These are phyloP conservation scores for Exaiptasia diaphana DNA, from an alignment of 64 coral and sea anemone genomes.

Conservation along the genomic window DNA sequence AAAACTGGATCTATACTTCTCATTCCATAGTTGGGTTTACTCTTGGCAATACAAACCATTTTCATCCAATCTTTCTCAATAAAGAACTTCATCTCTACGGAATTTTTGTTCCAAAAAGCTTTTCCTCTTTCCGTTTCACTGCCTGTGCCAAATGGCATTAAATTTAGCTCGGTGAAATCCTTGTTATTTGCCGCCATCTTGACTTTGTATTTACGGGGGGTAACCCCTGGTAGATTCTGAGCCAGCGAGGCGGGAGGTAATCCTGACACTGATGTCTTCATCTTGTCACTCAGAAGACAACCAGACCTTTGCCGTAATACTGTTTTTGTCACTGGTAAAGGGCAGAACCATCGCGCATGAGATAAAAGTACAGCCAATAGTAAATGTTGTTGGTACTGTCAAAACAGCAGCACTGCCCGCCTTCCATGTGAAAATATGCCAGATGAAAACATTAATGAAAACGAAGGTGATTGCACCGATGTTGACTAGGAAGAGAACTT, in stretches of 20 bases:
- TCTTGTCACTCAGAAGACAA: too few relatives aligned
- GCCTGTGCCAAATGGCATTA: background rate
- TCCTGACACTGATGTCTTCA: too few relatives aligned
- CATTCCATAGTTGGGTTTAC: slow-evolving; percentile 46
- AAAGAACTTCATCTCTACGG: slow-evolving; percentile 32
- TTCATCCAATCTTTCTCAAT: slow-evolving; percentile 10
- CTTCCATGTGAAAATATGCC: too few relatives aligned
- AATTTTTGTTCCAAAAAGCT: slow-evolving; percentile 13
- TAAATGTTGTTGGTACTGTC: too few relatives aligned
- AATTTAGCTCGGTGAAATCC: slow-evolving; percentile 8
- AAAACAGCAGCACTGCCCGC: too few relatives aligned
- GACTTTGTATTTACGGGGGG: background rate
- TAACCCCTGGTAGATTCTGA: slow-evolving; percentile 8
- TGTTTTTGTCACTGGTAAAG: too few relatives aligned
- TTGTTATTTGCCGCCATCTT: slow-evolving; percentile 50
- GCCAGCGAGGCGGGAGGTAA: slow-evolving; percentile 31
- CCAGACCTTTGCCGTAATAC: too few relatives aligned
- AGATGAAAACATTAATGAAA: too few relatives aligned
- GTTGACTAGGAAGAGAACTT: too few relatives aligned
- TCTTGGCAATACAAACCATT: background rate
- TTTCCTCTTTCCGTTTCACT: background rate
- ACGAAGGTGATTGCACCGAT: too few relatives aligned
- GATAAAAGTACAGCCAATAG: too few relatives aligned
- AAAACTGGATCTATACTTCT: slow-evolving; percentile 7
- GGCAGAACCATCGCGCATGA: too few relatives aligned